Evolutionary conservation across 2,888 invertebrate genomes (phyloP), one percentile per base, ranked within the genome.

Genomic region (Neoaliturus tenellus): DNA sequence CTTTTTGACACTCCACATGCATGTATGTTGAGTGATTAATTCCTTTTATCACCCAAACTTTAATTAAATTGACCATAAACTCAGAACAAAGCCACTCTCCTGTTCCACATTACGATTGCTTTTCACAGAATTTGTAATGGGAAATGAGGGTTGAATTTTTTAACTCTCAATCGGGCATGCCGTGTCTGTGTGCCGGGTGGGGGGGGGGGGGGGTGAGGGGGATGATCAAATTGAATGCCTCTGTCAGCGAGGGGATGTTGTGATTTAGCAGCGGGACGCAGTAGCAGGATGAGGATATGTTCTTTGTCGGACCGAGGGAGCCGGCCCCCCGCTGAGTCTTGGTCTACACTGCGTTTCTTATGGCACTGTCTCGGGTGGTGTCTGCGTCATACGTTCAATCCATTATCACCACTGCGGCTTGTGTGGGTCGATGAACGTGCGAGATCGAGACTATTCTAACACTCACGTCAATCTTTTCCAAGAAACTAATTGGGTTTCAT

Each of bases 151-250:
- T 41, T 75, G 75, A 75, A 75, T 75, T 75, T n/a, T 75, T 75
- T 75, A 75, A 75, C 75, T 75, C n/a, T 5, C 75, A 75, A 28
- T 75, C 41, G 8, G 71, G 20, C 39, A 6, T 73, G 71, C 71
- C n/a, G n/a, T n/a, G n/a, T n/a, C n/a, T n/a, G n/a, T n/a, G n/a
- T n/a, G n/a, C n/a, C n/a, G n/a, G n/a, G 41, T 23, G 20, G 44
- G 28, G 1, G 23, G 39, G n/a, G 35, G 8, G 23, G 67, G 67
- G 23, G 41, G 71, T n/a, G n/a, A n/a, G n/a, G 8, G 69, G 75
- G 75, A 0, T 75, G 75, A 75, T 75, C 75, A 75, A 75, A 75
- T 75, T 75, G 75, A 75, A 75, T 44, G 75, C 25, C 6, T 28
- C 75, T 75, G 75, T 75, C 75, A 48, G 48, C 48, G 23, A 35